Conservation (phyloP, 2,888 invertebrate species). For the Eupithecia pulchellata region DNA sequence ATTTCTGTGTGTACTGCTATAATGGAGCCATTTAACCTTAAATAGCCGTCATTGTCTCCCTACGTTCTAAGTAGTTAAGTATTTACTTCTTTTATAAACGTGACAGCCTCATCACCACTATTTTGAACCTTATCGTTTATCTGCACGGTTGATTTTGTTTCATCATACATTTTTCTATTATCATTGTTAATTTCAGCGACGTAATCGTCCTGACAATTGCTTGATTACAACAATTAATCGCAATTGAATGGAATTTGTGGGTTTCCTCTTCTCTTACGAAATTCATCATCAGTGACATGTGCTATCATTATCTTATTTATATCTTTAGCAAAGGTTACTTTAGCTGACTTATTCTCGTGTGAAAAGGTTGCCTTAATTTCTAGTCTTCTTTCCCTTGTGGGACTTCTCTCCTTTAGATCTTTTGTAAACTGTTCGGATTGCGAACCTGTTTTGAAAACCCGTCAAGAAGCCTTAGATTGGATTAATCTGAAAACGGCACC, state of each 20-base stretch:
- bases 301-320: constrained; percentile 25
- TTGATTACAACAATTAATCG: constrained; percentile 83
- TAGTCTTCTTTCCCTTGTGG: constrained; percentile 5
- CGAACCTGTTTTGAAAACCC: constrained; percentile 35
- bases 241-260: constrained; percentile 80
- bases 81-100: constrained; percentile 63
- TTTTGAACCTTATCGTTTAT: constrained; percentile 51
- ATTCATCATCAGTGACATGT: constrained; percentile 40
- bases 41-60: constrained; percentile 66
- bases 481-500: constrained; percentile 31
- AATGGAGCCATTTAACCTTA: constrained; percentile 65
- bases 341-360: constrained; percentile 14
- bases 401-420: constrained; percentile 19
- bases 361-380: constrained; percentile 15
- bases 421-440: constrained; percentile 21
- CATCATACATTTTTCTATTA: constrained; percentile 55
- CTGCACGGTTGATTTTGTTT: constrained; percentile 50
- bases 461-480: constrained; percentile 29
- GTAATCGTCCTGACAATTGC: constrained; percentile 77
- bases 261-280: constrained; percentile 66
- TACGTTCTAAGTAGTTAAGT: constrained; percentile 60
- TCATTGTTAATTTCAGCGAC: constrained; percentile 76
- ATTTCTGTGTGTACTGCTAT: constrained; percentile 48
- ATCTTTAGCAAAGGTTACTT: constrained; percentile 2
- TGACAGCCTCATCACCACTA: constrained; percentile 32